These are phyloP conservation scores for Pomacea maculata DNA, from an alignment of 1,140 invertebrate genomes.

Conservation along the genomic window DNA sequence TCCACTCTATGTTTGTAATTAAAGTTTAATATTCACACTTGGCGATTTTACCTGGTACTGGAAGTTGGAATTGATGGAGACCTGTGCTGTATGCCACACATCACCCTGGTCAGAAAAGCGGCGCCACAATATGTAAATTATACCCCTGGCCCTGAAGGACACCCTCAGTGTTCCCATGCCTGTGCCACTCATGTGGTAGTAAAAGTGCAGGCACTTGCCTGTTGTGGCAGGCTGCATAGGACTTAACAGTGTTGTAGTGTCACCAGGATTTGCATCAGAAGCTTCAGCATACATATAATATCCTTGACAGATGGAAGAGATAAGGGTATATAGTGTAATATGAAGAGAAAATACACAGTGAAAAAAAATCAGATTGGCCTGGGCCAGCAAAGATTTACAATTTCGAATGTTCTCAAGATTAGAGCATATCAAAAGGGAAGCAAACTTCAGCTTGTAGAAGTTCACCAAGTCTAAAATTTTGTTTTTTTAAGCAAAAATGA, in stretches of 20 bases:
- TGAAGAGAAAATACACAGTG: too few species aligned
- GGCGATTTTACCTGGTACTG: conserved; percentile 50
- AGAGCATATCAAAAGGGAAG: too few species aligned
- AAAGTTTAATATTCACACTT: background rate
- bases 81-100: conserved; percentile 48
- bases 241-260: conserved; percentile 52
- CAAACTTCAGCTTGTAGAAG: too few species aligned
- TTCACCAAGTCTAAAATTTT: too few species aligned
- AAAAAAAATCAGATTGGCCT: too few species aligned
- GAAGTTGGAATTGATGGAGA: conserved; percentile 42
- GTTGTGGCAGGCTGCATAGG: conserved; percentile 42
- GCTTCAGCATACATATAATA: conserved; percentile 61
- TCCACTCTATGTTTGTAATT: too few species aligned
- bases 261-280: conserved; percentile 43
- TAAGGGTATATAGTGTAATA: background rate
- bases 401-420: too few species aligned
- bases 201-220: conserved; percentile 69
- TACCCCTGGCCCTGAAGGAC: conserved; percentile 28
- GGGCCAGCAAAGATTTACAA: too few species aligned
- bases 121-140: conserved; percentile 39
- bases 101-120: conserved; percentile 45
- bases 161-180: conserved; percentile 55
- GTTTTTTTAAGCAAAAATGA: too few species aligned
- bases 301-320: conserved; percentile 39
- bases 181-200: conserved; percentile 79